phyloP scores from a whole-genome alignment of 2,797 vertebrate genomes.

The Gallinago nigripennis region DNA sequence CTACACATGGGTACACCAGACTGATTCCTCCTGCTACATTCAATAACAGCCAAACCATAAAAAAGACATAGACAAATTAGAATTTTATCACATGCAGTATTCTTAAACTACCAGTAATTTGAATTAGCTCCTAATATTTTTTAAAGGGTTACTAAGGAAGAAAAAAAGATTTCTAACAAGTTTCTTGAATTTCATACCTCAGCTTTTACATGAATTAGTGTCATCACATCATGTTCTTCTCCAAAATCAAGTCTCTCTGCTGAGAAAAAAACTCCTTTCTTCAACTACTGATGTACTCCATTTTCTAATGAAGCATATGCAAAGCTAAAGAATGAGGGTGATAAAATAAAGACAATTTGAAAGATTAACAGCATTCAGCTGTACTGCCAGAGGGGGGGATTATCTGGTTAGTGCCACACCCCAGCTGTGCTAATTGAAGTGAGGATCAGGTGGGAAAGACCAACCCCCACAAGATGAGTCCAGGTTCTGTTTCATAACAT shows the following conservation, averaged over 20 bases:
- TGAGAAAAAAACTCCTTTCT: not conserved
- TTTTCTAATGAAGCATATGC: slow-evolving; percentile 33
- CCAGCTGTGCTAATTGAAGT: slow-evolving; percentile 40
- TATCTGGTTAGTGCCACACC: slow-evolving; percentile 49
- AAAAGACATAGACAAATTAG: not conserved
- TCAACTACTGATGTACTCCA: not conserved
- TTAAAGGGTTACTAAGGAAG: not conserved
- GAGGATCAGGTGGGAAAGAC: slow-evolving; percentile 46
- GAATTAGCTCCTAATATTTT: not conserved
- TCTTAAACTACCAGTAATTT: not conserved
- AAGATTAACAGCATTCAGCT: slow-evolving; percentile 60
- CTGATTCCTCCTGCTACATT: not conserved
- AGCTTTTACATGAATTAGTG: not conserved
- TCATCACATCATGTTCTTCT: not conserved
- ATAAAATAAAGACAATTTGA: slow-evolving; percentile 53
- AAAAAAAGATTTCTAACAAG: not conserved
- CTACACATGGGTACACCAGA: not conserved
- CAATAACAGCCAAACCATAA: not conserved
- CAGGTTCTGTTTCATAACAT: not conserved
- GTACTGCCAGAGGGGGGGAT: slow-evolving; percentile 24
- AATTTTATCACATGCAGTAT: not conserved
- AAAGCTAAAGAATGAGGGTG: slow-evolving; percentile 13
- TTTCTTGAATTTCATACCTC: slow-evolving; percentile 4
- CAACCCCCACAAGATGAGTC: not conserved
- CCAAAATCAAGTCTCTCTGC: not conserved